Evolutionary conservation across 1,140 invertebrate species (phyloP).

Genomic region (Orchesella cincta): DNA sequence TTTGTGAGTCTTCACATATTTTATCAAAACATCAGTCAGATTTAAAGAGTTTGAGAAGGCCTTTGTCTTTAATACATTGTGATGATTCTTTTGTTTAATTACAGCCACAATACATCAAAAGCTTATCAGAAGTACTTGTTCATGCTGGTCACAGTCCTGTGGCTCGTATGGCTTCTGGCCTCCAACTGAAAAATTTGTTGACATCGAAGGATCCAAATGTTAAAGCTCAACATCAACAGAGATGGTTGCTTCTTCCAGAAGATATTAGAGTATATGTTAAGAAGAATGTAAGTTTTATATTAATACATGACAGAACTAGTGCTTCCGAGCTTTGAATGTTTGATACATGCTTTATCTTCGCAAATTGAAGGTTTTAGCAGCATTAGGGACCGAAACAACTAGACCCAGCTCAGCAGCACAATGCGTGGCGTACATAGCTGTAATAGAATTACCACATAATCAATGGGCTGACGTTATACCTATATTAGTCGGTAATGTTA

Average conservation of each 20-base stretch:
- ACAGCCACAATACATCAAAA: slow-evolving; percentile 86
- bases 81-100: slow-evolving; percentile 53
- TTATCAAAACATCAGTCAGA: no score
- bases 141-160: slow-evolving; percentile 86
- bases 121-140: slow-evolving; percentile 87
- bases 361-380: slow-evolving; percentile 73
- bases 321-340: not conserved
- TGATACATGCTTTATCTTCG: not conserved
- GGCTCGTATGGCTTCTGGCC: slow-evolving; percentile 93
- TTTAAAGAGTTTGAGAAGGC: not conserved
- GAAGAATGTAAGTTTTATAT: slow-evolving; percentile 78
- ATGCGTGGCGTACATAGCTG: slow-evolving; percentile 97
- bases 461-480: slow-evolving; percentile 85
- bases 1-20: slow-evolving; percentile 64
- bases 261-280: slow-evolving; percentile 88
- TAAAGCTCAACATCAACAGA: slow-evolving; percentile 79
- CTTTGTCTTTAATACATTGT: slow-evolving; percentile 19
- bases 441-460: slow-evolving; percentile 85
- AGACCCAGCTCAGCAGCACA: slow-evolving; percentile 96
- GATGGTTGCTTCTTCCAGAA: slow-evolving; percentile 87
- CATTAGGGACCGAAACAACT: slow-evolving; percentile 92
- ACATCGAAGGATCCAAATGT: slow-evolving; percentile 90
- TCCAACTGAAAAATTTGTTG: slow-evolving; percentile 97
- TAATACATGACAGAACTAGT: not conserved
- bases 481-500: slow-evolving; percentile 84